Percentiles rank a stretch among this genome's conserved stretches.
These are phyloP conservation scores for Aldabrachelys gigantea DNA, from an alignment of 2,113 vertebrate species.

Conservation along the genomic window DNA sequence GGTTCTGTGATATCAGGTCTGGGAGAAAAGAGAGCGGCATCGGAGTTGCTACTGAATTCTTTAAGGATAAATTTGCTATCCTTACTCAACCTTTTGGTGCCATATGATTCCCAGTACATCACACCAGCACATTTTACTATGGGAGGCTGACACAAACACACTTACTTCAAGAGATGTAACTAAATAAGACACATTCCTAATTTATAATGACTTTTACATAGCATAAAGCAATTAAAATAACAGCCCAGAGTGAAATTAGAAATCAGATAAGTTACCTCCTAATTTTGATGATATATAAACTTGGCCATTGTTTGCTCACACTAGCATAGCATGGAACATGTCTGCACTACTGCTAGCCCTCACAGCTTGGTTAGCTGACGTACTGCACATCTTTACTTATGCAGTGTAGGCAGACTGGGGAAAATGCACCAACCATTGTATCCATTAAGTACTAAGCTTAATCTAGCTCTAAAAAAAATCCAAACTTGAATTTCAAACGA, in stretches of 20 bases:
- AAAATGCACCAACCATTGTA: not conserved
- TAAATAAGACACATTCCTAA: constrained; percentile 58
- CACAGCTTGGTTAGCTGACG: not conserved
- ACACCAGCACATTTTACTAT: not conserved
- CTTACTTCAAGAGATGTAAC: constrained; percentile 42
- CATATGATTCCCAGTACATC: constrained; percentile 14
- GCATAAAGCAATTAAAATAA: constrained; percentile 43
- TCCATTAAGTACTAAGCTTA: not conserved
- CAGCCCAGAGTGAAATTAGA: constrained; percentile 33
- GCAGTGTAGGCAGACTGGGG: not conserved
- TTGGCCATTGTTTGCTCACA: not conserved
- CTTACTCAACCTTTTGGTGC: not conserved
- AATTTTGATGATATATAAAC: not conserved
- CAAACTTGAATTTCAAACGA: not conserved
- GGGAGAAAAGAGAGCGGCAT: too few relatives aligned
- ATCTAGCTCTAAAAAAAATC: not conserved
- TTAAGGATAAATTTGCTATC: constrained; percentile 18
- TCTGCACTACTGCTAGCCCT: not conserved
- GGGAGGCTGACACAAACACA: constrained; percentile 23
- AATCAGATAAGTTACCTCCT: constrained; percentile 53
- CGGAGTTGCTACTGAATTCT: not conserved
- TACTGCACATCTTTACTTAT: not conserved
- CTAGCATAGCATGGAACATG: not conserved
- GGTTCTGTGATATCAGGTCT: too few relatives aligned
- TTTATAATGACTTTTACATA: constrained; percentile 51